Base-by-base conservation (phyloP, 2,888 invertebrate genomes). In the Drosophila siamana region DNA sequence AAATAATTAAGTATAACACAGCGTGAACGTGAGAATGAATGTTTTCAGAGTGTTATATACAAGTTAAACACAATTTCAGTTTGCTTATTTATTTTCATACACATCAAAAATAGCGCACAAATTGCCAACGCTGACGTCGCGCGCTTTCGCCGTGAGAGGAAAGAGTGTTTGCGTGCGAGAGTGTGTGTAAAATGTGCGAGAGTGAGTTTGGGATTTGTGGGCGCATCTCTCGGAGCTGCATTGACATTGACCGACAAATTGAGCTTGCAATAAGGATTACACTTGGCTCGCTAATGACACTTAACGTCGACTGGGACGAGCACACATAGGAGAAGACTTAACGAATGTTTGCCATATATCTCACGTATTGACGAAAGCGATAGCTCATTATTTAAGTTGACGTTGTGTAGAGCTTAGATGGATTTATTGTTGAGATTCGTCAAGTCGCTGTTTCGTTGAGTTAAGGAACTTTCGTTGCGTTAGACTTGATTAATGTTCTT, bases 41-140 rank as follows among this genome's bases (percentile, higher is more conserved):
- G 65, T 50, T 44, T 41, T 47, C 28, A 19, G 11, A 26, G 13
- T 62, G 68, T 59, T 70, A 61, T 76, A 67, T 63, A 69, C 46
- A 40, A 41, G 19, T 52, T 36, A 16, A 9, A 28, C n/a, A 51
- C 50, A 47, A 52, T 41, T 48, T 59, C 55, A 59, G 56, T 50
- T 68, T 68, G 62, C 59, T 72, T 82, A 74, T 77, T 75, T 86
- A 74, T 74, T 86, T 80, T 76, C 56, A 69, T 74, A 73, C 79
- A 80, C 72, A 85, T 85, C 33, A 87, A 78, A 85, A 85, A 87
- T 82, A 88, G 88, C 86, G 74, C 86, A 86, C 69, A 78, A 85
- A 78, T 86, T 80, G 71, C 67, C 80, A 69, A 51, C 62, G 72
- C 66, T 61, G 71, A 68, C 66, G 74, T 69, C 60, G 30, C 46